These are phyloP conservation scores for Neoscelio sp. DNA, from an alignment of 2,888 invertebrate genomes.

Conservation along the genomic window DNA sequence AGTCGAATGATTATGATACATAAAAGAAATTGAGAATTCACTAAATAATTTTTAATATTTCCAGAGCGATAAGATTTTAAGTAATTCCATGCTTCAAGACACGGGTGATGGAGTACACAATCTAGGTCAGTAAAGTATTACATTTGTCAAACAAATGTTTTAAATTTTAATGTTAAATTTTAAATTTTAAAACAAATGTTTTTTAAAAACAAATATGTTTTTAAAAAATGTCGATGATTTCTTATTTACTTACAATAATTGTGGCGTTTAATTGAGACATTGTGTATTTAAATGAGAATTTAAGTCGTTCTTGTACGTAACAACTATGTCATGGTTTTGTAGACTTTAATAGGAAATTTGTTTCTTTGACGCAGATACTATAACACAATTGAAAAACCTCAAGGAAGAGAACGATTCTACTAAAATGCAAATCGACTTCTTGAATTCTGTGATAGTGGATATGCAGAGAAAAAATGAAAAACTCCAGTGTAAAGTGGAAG, in stretches of 20 bases:
- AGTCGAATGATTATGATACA: constrained; percentile 37
- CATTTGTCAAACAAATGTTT: too few species aligned
- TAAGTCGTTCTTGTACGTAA: too few species aligned
- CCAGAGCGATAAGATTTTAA: constrained; percentile 53
- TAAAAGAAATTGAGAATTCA: constrained; percentile 6
- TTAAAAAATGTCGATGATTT: not conserved
- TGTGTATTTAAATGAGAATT: not conserved
- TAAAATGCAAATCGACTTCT: constrained; percentile 92
- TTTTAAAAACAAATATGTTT: not conserved
- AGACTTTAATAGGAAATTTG: constrained; percentile 6
- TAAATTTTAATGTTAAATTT: not conserved
- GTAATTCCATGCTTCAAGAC: constrained; percentile 66
- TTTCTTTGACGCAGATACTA: constrained; percentile 45
- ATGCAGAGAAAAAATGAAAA: constrained; percentile 97
- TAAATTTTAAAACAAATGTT: too few species aligned
- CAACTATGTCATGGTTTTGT: too few species aligned
- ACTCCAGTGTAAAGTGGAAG: constrained; percentile 90
- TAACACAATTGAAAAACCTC: constrained; percentile 76
- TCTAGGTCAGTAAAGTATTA: too few species aligned
- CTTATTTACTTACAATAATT: not conserved
- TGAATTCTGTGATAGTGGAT: constrained; percentile 98
- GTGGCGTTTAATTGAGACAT: too few species aligned
- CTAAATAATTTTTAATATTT: not conserved
- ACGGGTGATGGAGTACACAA: constrained; percentile 72
- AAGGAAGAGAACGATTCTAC: constrained; percentile 87